Evolutionary conservation across 2,888 invertebrate genomes (phyloP), one percentile per base, ranked within the genome.

Genomic region (Scaptomyza parva): DNA sequence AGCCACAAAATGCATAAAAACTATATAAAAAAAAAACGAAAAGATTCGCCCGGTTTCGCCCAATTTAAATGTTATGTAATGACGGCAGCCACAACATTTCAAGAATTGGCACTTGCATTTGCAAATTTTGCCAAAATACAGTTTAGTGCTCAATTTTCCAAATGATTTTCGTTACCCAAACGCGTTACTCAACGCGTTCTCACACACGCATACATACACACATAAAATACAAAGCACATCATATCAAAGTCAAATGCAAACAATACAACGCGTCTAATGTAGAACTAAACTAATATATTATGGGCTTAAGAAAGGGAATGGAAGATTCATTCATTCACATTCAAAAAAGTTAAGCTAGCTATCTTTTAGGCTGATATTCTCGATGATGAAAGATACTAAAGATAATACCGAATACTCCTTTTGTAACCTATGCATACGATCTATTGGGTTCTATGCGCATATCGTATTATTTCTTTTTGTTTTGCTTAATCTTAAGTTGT

Each of bases 101-200:
- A 44, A 67, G n/a, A 37, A 72, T 79, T 87, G 82, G 88, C 83
- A 73, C 44, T 61, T 70, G 82, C 75, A 62, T 80, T 86, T 88
- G 86, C 88, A 84, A 76, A 80, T 88, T 85, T 85, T 85, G 84
- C 84, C 84, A 85, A 85, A 85, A 85, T 85, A 69, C 88, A 88
- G 83, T 86, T 79, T 60, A 73, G 52, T 71, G 80, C 80, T 69
- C 59, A 70, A 61, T 57, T 54, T 68, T 57, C 43, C 22, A 30
- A 61, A 53, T 59, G 14, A 66, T 58, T 70, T 74, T 59, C 50
- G 60, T 59, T n/a, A n/a, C 37, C 11, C 7, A 33, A 43, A 50
- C 44, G 43, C 26, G 14, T 7, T 44, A n/a, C n/a, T 24, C 48
- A 67, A 35, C 66, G 58, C 73, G 47, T 67, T 67, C 50, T 28